A percentile compares a stretch with the other conserved stretches of the same genome.
These are phyloP conservation scores for Temnothorax ravouxi DNA, from an alignment of 2,888 invertebrate genomes.

Conservation along the genomic window DNA sequence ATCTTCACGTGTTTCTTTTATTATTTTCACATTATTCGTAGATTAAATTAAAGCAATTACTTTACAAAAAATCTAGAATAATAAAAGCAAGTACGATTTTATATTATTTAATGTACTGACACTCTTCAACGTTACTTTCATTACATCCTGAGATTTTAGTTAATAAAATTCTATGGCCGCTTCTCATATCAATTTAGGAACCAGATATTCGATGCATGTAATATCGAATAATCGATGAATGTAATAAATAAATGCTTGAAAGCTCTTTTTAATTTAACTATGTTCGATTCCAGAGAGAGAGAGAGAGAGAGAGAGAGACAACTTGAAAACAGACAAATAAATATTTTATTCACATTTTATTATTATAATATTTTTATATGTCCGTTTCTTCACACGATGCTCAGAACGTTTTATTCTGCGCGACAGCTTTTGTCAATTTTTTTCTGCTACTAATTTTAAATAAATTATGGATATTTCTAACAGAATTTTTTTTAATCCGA, in stretches of 20 bases:
- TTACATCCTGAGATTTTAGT: conserved; percentile 43
- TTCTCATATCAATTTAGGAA: conserved; percentile 40
- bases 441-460: no score
- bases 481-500: not conserved
- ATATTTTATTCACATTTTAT: not conserved
- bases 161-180: conserved; percentile 40
- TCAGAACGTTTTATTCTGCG: not conserved
- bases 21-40: not conserved
- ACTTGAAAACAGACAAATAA: conserved; percentile 24
- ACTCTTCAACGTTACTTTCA: conserved; percentile 23
- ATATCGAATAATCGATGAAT: conserved; percentile 49
- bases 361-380: not conserved
- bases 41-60: not conserved
- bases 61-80: not conserved
- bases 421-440: no score
- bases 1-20: not conserved
- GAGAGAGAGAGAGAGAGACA: no score
- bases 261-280: conserved; percentile 39
- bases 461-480: not conserved
- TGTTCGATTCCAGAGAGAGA: conserved; percentile 8
- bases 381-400: not conserved
- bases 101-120: conserved; percentile 20
- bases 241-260: conserved; percentile 50
- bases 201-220: conserved; percentile 52
- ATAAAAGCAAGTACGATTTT: not conserved